Conservation (phyloP, 2,113 vertebrate species). For the Syrmaticus mikado region DNA sequence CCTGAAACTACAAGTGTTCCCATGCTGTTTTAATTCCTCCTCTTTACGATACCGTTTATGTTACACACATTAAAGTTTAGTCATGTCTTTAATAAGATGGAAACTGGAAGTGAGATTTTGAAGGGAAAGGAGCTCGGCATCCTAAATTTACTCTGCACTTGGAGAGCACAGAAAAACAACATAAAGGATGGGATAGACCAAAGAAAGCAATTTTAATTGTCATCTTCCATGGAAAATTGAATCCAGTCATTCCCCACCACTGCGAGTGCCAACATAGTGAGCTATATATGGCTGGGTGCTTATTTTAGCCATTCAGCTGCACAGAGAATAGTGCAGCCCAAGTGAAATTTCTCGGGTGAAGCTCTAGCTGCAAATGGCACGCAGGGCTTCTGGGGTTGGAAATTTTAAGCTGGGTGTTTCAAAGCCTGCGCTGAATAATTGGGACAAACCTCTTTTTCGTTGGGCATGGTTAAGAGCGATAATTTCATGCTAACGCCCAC, state of each 20-base stretch:
- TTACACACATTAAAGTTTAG: constrained; percentile 83
- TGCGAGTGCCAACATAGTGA: constrained; percentile 23
- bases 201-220: constrained; percentile 81
- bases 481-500: constrained; percentile 58
- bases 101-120: constrained; percentile 81
- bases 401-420: constrained; percentile 44
- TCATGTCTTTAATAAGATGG: constrained; percentile 82
- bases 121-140: constrained; percentile 64
- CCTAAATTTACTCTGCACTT: constrained; percentile 46
- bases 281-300: constrained; percentile 63
- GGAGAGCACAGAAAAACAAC: constrained; percentile 64
- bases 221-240: constrained; percentile 79
- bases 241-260: constrained; percentile 61
- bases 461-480: constrained; percentile 38
- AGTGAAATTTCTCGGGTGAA: constrained; percentile 47
- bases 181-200: constrained; percentile 76
- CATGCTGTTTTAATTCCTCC: constrained; percentile 81
- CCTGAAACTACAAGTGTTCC: constrained; percentile 49
- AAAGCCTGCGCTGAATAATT: constrained; percentile 3
- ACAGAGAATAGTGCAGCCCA: constrained; percentile 46
- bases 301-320: constrained; percentile 68
- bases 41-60: constrained; percentile 80
- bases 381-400: constrained; percentile 18
- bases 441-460: constrained; percentile 57
- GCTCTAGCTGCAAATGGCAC: constrained; percentile 28